Percentiles rank a stretch among this genome's conserved stretches.
Conservation (phyloP, 2,797 vertebrate species). For the Gadopsis marmoratus region DNA sequence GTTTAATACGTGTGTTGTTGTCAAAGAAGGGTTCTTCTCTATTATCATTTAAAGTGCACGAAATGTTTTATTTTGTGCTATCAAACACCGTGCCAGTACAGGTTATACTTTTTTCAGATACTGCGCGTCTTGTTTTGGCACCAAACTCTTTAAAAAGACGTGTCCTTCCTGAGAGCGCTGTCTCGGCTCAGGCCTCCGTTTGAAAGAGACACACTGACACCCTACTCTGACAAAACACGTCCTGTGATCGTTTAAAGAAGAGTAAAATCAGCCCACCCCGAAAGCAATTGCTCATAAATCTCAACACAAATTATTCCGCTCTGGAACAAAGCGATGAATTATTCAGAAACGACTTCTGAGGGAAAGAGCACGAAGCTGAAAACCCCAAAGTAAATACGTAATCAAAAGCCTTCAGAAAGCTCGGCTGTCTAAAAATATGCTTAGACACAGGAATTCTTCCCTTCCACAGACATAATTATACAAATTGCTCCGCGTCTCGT, state of each 20-base stretch:
- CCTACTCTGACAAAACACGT: slow-evolving; percentile 57
- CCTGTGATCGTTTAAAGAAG: slow-evolving; percentile 64
- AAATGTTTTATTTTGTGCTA: slow-evolving; percentile 5
- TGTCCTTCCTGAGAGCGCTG: slow-evolving; percentile 8
- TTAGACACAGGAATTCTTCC: slow-evolving; percentile 83
- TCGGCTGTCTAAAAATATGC: slow-evolving; percentile 80
- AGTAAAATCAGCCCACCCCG: slow-evolving; percentile 61
- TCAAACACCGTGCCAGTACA: neutral
- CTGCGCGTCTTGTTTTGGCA: slow-evolving; percentile 31
- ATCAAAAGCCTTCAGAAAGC: slow-evolving; percentile 78
- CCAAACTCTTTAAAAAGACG: slow-evolving; percentile 39
- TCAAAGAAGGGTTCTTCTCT: neutral
- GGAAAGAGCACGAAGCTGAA: slow-evolving; percentile 68
- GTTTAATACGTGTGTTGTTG: neutral
- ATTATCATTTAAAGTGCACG: slow-evolving; percentile 31
- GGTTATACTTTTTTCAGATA: slow-evolving; percentile 10
- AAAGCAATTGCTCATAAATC: slow-evolving; percentile 77
- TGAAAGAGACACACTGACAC: slow-evolving; percentile 53
- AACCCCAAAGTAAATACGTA: slow-evolving; percentile 81
- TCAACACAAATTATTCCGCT: slow-evolving; percentile 77
- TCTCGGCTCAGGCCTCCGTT: slow-evolving; percentile 28
- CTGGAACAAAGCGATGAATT: slow-evolving; percentile 81
- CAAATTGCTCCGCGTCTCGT: slow-evolving; percentile 84
- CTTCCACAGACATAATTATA: slow-evolving; percentile 84
- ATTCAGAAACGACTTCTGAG: slow-evolving; percentile 79